These are phyloP conservation scores for Elanus axillaris DNA, from an alignment of 2,113 vertebrate species.

Conservation along the genomic window DNA sequence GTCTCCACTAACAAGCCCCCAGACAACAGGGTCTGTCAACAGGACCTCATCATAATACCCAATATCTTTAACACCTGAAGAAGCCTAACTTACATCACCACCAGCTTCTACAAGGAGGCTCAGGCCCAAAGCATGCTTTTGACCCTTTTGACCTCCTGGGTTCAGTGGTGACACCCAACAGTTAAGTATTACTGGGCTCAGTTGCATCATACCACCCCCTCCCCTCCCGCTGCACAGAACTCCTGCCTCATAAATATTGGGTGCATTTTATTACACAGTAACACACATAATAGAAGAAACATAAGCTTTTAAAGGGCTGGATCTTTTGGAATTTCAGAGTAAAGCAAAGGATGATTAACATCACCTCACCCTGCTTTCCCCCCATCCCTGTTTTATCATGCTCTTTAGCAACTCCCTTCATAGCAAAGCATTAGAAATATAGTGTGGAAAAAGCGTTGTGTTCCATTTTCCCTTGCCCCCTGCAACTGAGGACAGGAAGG, in stretches of 20 bases:
- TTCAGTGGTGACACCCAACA: not conserved
- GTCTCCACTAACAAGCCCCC: not conserved
- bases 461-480: not conserved
- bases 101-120: not conserved
- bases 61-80: not conserved
- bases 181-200: not conserved
- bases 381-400: not conserved
- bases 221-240: too few relatives aligned
- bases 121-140: not conserved
- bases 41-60: not conserved
- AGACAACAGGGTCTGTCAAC: not conserved
- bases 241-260: not conserved
- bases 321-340: not conserved
- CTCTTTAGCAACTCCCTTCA: not conserved
- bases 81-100: not conserved
- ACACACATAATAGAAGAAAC: not conserved
- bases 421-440: not conserved
- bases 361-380: not conserved
- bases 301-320: not conserved
- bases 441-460: not conserved
- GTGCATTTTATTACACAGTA: not conserved
- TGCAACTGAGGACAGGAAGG: not conserved
- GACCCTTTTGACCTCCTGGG: not conserved
- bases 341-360: not conserved
- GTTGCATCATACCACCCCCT: not conserved